Conservation (phyloP, 2,888 invertebrate genomes). For the Vannuccia rotundouncinata region DNA sequence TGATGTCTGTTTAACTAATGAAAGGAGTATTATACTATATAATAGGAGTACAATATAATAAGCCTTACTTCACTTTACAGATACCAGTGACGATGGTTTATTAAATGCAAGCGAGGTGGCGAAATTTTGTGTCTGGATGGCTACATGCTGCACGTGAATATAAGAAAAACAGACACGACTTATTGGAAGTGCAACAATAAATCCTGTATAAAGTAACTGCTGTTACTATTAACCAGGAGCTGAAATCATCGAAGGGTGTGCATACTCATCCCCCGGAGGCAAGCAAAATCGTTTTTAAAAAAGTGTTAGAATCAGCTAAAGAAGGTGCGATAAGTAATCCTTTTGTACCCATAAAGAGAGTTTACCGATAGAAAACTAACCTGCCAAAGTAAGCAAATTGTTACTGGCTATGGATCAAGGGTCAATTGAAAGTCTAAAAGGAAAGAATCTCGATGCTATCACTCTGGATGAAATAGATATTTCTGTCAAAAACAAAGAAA, state of each 20-base stretch:
- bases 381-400: too few species aligned
- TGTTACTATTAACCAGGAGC: constrained; percentile 26
- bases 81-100: constrained; percentile 8
- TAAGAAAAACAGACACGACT: not conserved
- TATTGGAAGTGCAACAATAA: not conserved
- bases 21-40: constrained; percentile 23
- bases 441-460: too few species aligned
- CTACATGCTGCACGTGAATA: constrained; percentile 5
- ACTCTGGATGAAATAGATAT: too few species aligned
- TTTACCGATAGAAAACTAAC: constrained; percentile 20
- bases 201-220: constrained; percentile 21
- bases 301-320: constrained; percentile 16
- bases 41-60: constrained; percentile 23
- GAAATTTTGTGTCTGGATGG: constrained; percentile 18
- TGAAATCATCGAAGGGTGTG: constrained; percentile 26
- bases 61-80: constrained; percentile 22
- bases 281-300: constrained; percentile 20
- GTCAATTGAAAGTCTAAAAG: too few species aligned
- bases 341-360: constrained; percentile 26
- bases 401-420: too few species aligned
- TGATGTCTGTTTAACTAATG: constrained; percentile 9
- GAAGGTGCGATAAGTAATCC: constrained; percentile 21
- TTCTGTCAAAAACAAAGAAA: too few species aligned
- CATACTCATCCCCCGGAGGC: constrained; percentile 23
- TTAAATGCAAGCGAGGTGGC: constrained; percentile 21